Evolutionary conservation across 2,797 vertebrate genomes (phyloP).

Genomic region (Diceros bicornis): DNA sequence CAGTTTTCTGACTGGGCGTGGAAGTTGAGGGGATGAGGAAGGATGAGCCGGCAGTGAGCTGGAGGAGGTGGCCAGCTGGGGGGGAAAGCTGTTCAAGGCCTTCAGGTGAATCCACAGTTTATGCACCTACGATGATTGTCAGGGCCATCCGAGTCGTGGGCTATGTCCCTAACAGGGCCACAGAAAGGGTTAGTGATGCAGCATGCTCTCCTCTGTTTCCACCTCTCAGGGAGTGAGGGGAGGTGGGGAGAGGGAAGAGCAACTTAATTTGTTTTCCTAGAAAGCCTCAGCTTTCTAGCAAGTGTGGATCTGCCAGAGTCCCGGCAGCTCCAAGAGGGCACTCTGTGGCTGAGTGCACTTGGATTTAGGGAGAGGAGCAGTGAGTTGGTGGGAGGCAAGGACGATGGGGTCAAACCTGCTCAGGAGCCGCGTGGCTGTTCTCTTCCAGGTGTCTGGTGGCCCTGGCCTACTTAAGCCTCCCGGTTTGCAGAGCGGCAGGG

Average conservation of each 20-base stretch:
- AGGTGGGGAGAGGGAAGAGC: background rate
- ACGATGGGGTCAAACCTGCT: accelerated
- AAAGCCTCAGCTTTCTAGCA: slow-evolving; percentile 46
- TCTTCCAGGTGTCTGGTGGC: background rate
- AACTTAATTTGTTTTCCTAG: slow-evolving; percentile 28
- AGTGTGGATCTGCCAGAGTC: background rate
- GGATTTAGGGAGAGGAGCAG: background rate
- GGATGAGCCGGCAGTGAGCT: background rate
- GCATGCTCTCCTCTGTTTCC: background rate
- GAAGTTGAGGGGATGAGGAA: background rate
- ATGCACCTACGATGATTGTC: too few species aligned
- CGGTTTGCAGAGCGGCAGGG: background rate
- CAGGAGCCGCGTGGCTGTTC: background rate
- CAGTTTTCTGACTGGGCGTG: background rate
- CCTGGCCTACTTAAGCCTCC: background rate
- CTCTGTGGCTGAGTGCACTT: background rate
- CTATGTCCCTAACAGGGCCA: background rate
- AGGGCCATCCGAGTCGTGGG: background rate
- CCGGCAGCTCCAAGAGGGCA: background rate
- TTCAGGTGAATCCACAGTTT: background rate
- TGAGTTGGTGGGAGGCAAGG: background rate
- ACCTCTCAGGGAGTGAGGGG: background rate
- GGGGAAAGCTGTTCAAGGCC: background rate
- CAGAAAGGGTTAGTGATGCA: background rate
- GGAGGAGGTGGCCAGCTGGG: background rate